Evolutionary conservation across 2,113 vertebrate genomes (phyloP).

Genomic region (Sphyrna mokarran): DNA sequence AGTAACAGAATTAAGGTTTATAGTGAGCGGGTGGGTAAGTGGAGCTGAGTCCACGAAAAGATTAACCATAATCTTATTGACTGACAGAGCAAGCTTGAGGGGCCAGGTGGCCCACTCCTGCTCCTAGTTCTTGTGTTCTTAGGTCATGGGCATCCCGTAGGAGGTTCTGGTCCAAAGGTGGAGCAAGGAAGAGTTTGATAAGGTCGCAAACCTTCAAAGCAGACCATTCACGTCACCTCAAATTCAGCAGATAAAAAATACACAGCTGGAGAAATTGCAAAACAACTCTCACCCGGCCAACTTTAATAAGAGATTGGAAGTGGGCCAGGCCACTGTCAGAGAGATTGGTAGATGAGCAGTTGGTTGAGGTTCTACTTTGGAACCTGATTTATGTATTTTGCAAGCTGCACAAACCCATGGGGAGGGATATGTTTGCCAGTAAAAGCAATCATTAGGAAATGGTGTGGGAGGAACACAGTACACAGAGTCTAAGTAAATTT

Average conservation of each 20-base stretch:
- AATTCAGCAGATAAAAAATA: not conserved
- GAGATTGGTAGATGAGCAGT: not conserved
- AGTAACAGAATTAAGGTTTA: too few relatives aligned
- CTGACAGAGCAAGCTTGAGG: too few relatives aligned
- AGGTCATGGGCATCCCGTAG: not conserved
- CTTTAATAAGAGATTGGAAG: not conserved
- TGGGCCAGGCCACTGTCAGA: not conserved
- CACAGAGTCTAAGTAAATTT: not conserved
- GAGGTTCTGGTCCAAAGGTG: not conserved
- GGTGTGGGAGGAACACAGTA: not conserved
- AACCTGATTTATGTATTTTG: not conserved
- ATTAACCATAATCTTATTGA: too few relatives aligned
- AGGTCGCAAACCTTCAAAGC: not conserved
- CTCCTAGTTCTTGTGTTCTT: too few relatives aligned
- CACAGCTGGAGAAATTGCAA: not conserved
- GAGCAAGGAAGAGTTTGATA: not conserved
- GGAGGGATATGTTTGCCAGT: not conserved
- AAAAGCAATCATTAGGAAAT: not conserved
- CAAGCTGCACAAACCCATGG: not conserved
- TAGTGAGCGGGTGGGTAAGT: too few relatives aligned
- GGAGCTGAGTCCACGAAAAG: too few relatives aligned
- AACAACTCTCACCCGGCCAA: not conserved
- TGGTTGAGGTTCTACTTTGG: not conserved
- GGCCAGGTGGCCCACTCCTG: too few relatives aligned
- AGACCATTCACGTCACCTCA: not conserved